Base-by-base conservation (phyloP, 2,888 invertebrate genomes). In the Ophion ventricosus region DNA sequence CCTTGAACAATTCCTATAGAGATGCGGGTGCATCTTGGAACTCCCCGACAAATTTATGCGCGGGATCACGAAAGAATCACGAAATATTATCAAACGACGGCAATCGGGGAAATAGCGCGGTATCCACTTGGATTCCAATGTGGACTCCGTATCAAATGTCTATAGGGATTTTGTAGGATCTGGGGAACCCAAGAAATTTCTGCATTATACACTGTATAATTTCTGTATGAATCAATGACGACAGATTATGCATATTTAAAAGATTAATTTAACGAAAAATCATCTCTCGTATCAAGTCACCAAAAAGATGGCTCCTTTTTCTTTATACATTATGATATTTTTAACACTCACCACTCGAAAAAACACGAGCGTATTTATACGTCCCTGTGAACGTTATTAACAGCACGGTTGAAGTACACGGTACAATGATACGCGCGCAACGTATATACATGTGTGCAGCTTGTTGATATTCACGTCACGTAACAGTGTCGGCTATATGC, bases 401-500 rank as follows among this genome's bases (percentile, higher is more conserved):
- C 49, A 49, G 49, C 49, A 4, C 49, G 49, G 49, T 49, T 49
- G 4, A 49, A 49, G 14, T 49, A 17, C 49, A 49, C 4, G 49
- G 49, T 49, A 11, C 14, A 17, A 49, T 17, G 49, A 17, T 49
- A 49, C 49, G 49, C 17, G 17, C 49, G 4, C 14, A 40, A 8
- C 35, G 35, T 7, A 7, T 35, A 35, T 35, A 35, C 7, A 35
- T 7, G 35, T 35, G 35, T 4, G 35, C 29, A 23, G 10, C 57
- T 70, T 74, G 85, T 88, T 87, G 86, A 83, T 84, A 88, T 82
- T 84, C 81, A 61, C 70, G 67, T 64, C 85, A 67, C 73, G 84
- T 82, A 89, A 87, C 85, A 82, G 86, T 82, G 86, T 86, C 87
- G 85, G 74, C 25, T 70, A 66, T 80, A 57, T 23, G 83, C 82